Percentiles rank a stretch among this genome's conserved stretches.
These are phyloP conservation scores for Crenichthys baileyi DNA, from an alignment of 2,797 vertebrate genomes.

Conservation along the genomic window DNA sequence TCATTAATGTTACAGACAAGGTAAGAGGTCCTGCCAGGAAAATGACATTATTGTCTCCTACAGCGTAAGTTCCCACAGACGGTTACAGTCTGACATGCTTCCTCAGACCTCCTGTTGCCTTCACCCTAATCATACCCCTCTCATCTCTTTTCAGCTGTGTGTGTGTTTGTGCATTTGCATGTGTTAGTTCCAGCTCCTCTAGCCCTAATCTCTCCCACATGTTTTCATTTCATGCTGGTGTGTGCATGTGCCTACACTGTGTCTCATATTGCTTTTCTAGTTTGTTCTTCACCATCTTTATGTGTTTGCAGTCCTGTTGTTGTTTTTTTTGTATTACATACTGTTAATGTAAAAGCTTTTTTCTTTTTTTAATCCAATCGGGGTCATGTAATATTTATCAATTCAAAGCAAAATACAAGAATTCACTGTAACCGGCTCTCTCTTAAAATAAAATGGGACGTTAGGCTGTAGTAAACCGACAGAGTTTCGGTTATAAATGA, in stretches of 20 bases:
- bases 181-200: constrained; percentile 59
- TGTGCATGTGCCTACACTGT: constrained; percentile 45
- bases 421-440: constrained; percentile 6
- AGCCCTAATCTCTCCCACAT: constrained; percentile 68
- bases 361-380: constrained; percentile 9
- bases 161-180: constrained; percentile 35
- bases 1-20: constrained; percentile 46
- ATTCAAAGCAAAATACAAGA: constrained; percentile 12
- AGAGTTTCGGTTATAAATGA: constrained; percentile 5
- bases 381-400: constrained; percentile 28
- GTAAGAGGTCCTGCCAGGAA: constrained; percentile 58
- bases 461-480: constrained; percentile 15
- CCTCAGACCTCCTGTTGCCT: constrained; percentile 66
- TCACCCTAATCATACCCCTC: constrained; percentile 58
- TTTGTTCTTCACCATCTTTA: constrained; percentile 21
- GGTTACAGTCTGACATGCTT: constrained; percentile 57
- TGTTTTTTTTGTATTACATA: background rate
- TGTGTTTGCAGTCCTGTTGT: constrained; percentile 22
- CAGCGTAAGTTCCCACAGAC: constrained; percentile 64
- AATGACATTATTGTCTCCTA: constrained; percentile 53
- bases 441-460: constrained; percentile 9
- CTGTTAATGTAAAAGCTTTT: constrained; percentile 19
- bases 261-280: constrained; percentile 39
- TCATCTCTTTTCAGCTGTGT: constrained; percentile 55
- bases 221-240: constrained; percentile 61